Evolutionary conservation across 2,888 invertebrate species (phyloP), one percentile per base, ranked within the genome.

Genomic region (Hecatera dysodea): DNA sequence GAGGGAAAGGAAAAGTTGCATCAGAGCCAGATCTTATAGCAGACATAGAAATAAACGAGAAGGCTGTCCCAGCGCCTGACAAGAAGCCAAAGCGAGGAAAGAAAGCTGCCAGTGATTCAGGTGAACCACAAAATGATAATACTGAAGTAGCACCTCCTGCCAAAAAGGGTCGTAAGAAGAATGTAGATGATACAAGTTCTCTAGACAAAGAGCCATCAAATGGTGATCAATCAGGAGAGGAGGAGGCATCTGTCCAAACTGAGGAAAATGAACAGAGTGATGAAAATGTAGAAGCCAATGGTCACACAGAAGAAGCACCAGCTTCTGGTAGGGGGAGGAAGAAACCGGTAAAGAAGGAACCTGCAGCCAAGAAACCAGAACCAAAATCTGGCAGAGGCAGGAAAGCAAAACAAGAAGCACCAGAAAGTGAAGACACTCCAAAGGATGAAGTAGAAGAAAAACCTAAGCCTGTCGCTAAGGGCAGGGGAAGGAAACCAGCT

Each of bases 141-240:
- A 74, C 56, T 78, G 92, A 92, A 78, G 92, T 92, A 56, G 71
- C 82, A 62, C 90, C 90, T 75, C 89, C 90, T 72, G 82, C 89
- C 27, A 95, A 95, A 80, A 93, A 92, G 76, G 93, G 92, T 11
- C 93, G 89, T 82, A 94, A 94, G 86, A 94, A 94, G 83, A 89
- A 85, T 84, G 85, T 81, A 60, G 90, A 90, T 46, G 91, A 92
- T 69, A 72, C 80, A 50, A 76, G 81, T 48, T 70, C 81, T 71
- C 86, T 90, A 70, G 91, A 93, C 22, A 90, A 90, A 72, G 50
- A 82, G 81, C 62, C 72, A 81, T 76, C 88, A 48, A 91, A 90
- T 86, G 90, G 86, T 83, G 92, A 92, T 42, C 87, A 89, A 69
- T 89, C 90, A 57, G 88, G 86, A 76, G 93, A 93, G 70, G 91